phyloP scores from a whole-genome alignment of 2,797 vertebrate species.

The Chelon labrosus region DNA sequence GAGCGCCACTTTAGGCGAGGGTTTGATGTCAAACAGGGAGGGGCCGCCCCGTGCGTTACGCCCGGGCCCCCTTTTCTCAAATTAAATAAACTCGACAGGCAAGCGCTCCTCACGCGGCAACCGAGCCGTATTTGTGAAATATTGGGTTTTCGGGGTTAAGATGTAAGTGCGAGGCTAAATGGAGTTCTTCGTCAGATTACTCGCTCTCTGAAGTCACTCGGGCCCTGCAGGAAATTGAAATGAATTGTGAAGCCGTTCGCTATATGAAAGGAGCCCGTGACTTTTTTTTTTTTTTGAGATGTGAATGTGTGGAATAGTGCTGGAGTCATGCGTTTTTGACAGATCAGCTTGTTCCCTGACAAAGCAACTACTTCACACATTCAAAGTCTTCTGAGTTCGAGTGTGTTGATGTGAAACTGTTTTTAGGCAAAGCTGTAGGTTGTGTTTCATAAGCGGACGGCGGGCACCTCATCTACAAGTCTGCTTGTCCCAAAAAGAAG shows the following conservation, averaged over 20 bases:
- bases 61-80: conserved; percentile 61
- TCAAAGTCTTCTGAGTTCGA: no score
- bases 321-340: conserved; percentile 64
- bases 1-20: conserved; percentile 66
- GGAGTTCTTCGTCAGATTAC: conserved; percentile 77
- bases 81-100: conserved; percentile 71
- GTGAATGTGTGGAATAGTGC: conserved; percentile 63
- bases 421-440: background rate
- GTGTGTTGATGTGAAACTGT: background rate
- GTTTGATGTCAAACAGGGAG: conserved; percentile 72
- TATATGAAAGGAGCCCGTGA: conserved; percentile 58
- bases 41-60: conserved; percentile 60
- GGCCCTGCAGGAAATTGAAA: conserved; percentile 79
- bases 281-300: conserved; percentile 43
- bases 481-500: no score
- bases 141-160: conserved; percentile 71
- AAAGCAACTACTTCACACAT: conserved; percentile 56
- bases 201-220: conserved; percentile 74
- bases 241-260: conserved; percentile 72
- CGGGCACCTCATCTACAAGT: background rate
- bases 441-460: background rate
- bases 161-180: conserved; percentile 76
- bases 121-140: conserved; percentile 65
- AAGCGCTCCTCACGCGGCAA: conserved; percentile 49
- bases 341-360: conserved; percentile 60